phyloP scores from a whole-genome alignment of 1,140 invertebrate species.

The Drosophila busckii region DNA sequence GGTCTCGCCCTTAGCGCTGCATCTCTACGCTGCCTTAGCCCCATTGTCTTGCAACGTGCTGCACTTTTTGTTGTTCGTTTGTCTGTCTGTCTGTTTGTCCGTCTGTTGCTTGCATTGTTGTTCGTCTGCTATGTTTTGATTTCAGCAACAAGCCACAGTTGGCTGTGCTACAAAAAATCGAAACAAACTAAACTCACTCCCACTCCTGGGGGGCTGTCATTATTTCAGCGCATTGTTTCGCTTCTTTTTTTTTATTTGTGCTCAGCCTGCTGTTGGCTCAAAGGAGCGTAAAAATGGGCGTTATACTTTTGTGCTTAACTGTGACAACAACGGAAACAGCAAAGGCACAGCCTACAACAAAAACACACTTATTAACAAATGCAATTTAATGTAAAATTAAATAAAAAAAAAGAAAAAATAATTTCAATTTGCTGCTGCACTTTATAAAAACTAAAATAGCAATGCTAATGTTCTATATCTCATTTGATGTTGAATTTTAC shows the following conservation, averaged over 20 bases:
- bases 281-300: slow-evolving; percentile 5
- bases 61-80: slow-evolving; percentile 42
- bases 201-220: slow-evolving; percentile 63
- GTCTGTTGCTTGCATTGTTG: slow-evolving; percentile 62
- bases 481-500: no score
- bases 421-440: slow-evolving; percentile 25
- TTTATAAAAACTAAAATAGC: slow-evolving; percentile 26
- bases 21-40: slow-evolving; percentile 1
- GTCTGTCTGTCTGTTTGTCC: slow-evolving; percentile 63
- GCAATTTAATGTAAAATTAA: no score
- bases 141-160: slow-evolving; percentile 51
- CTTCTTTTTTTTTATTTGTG: slow-evolving; percentile 29
- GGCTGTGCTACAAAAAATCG: slow-evolving; percentile 34
- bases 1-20: slow-evolving; percentile 3
- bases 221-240: slow-evolving; percentile 55
- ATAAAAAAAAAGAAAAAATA: no score
- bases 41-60: slow-evolving; percentile 52
- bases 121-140: slow-evolving; percentile 65
- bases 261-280: slow-evolving; percentile 7
- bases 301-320: slow-evolving; percentile 3
- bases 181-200: slow-evolving; percentile 26
- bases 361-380: no score
- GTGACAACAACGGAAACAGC: slow-evolving; percentile 19
- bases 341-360: background rate
- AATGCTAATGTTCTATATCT: no score